Base-by-base conservation (phyloP, 2,797 vertebrate species). In the Brachyrhaphis roseni region DNA sequence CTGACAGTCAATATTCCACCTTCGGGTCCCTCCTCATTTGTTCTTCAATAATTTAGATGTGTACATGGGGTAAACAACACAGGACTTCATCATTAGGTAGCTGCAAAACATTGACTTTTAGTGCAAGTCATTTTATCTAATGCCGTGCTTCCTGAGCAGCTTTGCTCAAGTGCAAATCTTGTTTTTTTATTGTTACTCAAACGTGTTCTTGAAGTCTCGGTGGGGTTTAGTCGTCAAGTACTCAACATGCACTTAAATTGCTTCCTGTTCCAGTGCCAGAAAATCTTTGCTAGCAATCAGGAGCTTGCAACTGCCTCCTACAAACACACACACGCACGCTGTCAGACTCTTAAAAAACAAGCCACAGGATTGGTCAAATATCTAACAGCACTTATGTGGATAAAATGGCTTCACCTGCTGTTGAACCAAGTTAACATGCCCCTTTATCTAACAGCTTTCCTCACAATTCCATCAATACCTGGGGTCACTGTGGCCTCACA, bases 361-460 rank as follows among this genome's bases (percentile, higher is more conserved):
- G 66, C 51, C 46, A 74, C 77, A 62, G 57, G 34, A 71, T 46
- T 28, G 57, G 49, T 74, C 80, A 79, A 86, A 86, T 78, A 70
- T 78, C 81, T 86, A 76, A 41, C 80, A 75, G 86, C 82, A 79
- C 76, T 83, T 82, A 41, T 39, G 28, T 70, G 45, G 79, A 26
- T 77, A 76, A 84, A 85, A 81, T 59, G 16, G 59, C 71, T 74
- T 87, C 72, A 83, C 82, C 80, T 85, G 79, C 62, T 81, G 71
- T 76, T 79, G 76, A 84, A 78, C 71, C 79, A 70, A 76, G 87
- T 86, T 74, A 82, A 86, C 78, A 72, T 82, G 41, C 86, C 74
- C 70, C 62, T 76, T 86, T 83, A 78, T 77, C 51, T 43, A 49
- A 72, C 49, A 80, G 83, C 77, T 81, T 82, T 84, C 57, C 75